These are phyloP conservation scores for Drosophila triauraria DNA, from an alignment of 1,140 invertebrate genomes.

Conservation along the genomic window DNA sequence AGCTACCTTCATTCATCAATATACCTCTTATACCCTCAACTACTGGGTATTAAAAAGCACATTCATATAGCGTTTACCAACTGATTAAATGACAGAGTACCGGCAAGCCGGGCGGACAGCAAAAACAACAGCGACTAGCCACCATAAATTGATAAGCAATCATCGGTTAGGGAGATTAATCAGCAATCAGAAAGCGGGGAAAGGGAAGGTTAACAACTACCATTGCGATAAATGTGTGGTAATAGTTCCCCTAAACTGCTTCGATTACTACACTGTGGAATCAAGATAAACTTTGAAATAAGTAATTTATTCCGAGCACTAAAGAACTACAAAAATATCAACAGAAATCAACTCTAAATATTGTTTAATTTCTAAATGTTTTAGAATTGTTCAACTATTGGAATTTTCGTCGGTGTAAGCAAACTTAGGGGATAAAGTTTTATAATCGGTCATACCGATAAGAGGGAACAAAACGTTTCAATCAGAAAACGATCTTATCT, in stretches of 20 bases:
- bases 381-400: neutral
- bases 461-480: neutral
- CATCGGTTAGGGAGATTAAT: slow-evolving; percentile 61
- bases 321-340: too few relatives aligned
- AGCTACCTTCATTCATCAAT: neutral
- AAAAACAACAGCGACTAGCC: slow-evolving; percentile 39
- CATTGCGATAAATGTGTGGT: slow-evolving; percentile 58
- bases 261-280: slow-evolving; percentile 33
- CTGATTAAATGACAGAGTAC: slow-evolving; percentile 66
- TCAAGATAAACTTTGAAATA: neutral
- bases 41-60: neutral
- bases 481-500: slow-evolving; percentile 21
- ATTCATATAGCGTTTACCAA: slow-evolving; percentile 49
- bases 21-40: too few relatives aligned
- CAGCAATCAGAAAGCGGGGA: slow-evolving; percentile 9
- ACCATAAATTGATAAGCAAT: slow-evolving; percentile 76
- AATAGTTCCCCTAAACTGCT: slow-evolving; percentile 33
- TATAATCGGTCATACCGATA: slow-evolving; percentile 27
- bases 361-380: too few relatives aligned
- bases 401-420: neutral
- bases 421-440: neutral
- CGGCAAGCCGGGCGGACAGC: slow-evolving; percentile 34
- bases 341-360: too few relatives aligned
- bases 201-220: slow-evolving; percentile 9
- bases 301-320: slow-evolving; percentile 10